Base-by-base conservation (phyloP, 2,888 invertebrate genomes). In the Orthosia gracilis region DNA sequence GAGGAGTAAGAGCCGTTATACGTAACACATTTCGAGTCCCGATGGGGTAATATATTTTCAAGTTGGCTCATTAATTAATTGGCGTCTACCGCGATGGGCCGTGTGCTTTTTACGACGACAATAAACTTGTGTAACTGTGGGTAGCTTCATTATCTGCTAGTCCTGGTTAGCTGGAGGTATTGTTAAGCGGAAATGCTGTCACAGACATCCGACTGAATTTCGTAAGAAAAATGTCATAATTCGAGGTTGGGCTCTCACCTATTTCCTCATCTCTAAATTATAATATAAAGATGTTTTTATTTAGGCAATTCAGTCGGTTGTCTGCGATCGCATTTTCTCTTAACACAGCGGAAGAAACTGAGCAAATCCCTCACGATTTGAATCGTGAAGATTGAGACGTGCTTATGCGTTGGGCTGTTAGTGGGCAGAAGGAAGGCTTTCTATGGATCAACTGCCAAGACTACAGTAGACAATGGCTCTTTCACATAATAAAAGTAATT, bases 31-130 rank as follows among this genome's bases (percentile, higher is more conserved):
- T 88, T 81, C 83, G 83, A 85, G 89, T 91, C 91, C 88, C 91
- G 85, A 90, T 89, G 91, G 92, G 86, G 92, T 92, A 93, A 94
- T 94, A 94, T 91, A 92, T 94, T 94, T 93, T 91, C 87, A 91
- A 94, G 92, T 93, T 92, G 91, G 92, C 92, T 94, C 94, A 94
- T 95, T 95, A 94, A 94, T 95, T 94, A 94, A 95, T 95, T 93
- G 94, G 91, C 92, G 90, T 91, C 91, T 91, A 89, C 92, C 88
- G 84, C 89, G 91, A 91, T 88, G 92, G 91, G 90, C 92, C 91
- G 91, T 88, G 91, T 94, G 94, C 91, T 94, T 94, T 95, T 95
- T 94, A 95, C 89, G 94, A 93, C 87, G 83, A 88, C 90, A 87
- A 91, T 94, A 94, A 94, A 94, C 87, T 92, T 89, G 88, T 88